These are phyloP conservation scores for Brachyalestes nurse DNA, from an alignment of 2,797 vertebrate species.

Conservation along the genomic window DNA sequence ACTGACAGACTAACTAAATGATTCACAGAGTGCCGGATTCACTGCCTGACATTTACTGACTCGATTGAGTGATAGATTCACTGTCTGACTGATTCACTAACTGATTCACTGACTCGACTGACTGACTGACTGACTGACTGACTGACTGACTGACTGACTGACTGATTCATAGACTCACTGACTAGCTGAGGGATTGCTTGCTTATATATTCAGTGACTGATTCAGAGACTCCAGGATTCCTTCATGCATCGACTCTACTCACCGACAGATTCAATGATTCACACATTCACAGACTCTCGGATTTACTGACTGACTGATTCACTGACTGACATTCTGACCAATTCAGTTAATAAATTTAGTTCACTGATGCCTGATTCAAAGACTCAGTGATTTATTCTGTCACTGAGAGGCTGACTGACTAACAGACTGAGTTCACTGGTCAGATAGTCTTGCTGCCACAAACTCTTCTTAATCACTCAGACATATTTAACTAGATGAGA, in stretches of 20 bases:
- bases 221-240: background rate
- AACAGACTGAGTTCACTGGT: too few relatives aligned
- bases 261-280: background rate
- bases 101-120: background rate
- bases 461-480: too few relatives aligned
- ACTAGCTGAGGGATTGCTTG: too few relatives aligned
- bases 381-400: background rate
- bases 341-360: background rate
- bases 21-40: background rate
- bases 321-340: background rate
- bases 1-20: background rate
- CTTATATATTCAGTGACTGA: background rate
- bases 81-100: background rate
- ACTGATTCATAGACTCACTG: background rate
- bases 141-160: background rate
- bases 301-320: background rate
- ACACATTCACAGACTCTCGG: background rate
- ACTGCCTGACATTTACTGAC: background rate
- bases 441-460: too few relatives aligned
- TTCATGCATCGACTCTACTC: background rate
- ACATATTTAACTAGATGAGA: too few relatives aligned
- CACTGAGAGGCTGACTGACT: background rate
- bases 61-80: background rate
- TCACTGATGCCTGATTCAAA: background rate
- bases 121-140: background rate